These are phyloP conservation scores for Caretta caretta DNA, from an alignment of 2,113 vertebrate genomes.

Conservation along the genomic window DNA sequence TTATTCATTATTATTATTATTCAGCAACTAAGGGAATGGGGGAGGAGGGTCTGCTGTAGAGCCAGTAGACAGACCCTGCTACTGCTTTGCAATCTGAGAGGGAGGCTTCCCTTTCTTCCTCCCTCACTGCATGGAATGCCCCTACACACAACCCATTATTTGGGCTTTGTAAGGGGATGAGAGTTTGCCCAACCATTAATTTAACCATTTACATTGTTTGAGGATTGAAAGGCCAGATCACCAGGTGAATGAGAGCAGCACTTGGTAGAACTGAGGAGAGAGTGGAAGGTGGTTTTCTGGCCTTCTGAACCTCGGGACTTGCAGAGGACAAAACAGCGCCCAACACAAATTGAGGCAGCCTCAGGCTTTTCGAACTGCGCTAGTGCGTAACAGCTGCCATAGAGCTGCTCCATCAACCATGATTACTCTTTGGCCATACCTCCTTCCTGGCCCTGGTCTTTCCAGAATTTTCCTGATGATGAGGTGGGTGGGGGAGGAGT, in stretches of 20 bases:
- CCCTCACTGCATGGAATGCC: neutral
- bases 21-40: neutral
- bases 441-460: slow-evolving; percentile 39
- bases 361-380: slow-evolving; percentile 3
- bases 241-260: neutral
- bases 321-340: neutral
- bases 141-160: neutral
- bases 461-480: neutral
- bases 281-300: neutral
- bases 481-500: neutral
- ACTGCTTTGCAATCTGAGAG: neutral
- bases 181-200: neutral
- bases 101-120: neutral
- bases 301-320: slow-evolving; percentile 7
- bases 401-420: slow-evolving; percentile 45
- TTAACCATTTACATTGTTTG: neutral
- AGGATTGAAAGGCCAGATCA: neutral
- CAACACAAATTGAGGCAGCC: slow-evolving; percentile 35
- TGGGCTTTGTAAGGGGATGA: neutral
- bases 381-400: slow-evolving; percentile 53
- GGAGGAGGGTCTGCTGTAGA: neutral
- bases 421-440: slow-evolving; percentile 30
- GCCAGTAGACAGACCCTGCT: neutral
- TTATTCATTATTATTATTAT: neutral
- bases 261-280: neutral